phyloP scores from a whole-genome alignment of 1,140 invertebrate species.

The Pseudomyrmex dendroicus region DNA sequence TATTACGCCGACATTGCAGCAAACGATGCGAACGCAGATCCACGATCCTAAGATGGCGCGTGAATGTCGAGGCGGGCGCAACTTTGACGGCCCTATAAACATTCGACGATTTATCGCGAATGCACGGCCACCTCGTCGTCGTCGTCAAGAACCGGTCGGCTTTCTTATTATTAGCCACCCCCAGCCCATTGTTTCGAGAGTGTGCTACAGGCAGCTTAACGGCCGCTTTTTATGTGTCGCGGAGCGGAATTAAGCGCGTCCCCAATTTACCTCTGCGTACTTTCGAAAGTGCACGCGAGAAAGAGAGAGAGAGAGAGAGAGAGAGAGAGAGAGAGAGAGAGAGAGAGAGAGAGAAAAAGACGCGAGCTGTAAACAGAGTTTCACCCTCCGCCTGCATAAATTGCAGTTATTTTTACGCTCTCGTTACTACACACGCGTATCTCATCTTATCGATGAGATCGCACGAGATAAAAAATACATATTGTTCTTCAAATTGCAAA shows the following conservation, averaged over 20 bases:
- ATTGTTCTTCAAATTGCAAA: neutral
- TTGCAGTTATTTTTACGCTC: slow-evolving; percentile 47
- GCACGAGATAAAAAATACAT: slow-evolving; percentile 1
- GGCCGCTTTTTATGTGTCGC: slow-evolving; percentile 47
- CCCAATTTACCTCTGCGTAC: slow-evolving; percentile 50
- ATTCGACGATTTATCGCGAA: slow-evolving; percentile 44
- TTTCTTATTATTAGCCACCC: slow-evolving; percentile 41
- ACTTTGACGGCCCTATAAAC: slow-evolving; percentile 52
- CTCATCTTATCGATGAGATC: slow-evolving; percentile 24
- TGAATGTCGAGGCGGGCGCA: slow-evolving; percentile 19
- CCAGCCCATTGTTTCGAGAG: slow-evolving; percentile 18
- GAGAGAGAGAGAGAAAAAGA: neutral
- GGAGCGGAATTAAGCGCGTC: slow-evolving; percentile 47
- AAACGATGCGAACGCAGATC: neutral
- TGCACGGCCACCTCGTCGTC: slow-evolving; percentile 13
- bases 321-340: too few relatives aligned
- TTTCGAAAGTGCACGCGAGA: slow-evolving; percentile 19
- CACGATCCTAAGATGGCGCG: neutral
- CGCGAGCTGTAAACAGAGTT: slow-evolving; percentile 53
- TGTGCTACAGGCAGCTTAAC: slow-evolving; percentile 46
- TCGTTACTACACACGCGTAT: slow-evolving; percentile 16
- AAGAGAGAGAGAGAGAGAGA: too few relatives aligned
- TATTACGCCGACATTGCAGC: slow-evolving; percentile 28
- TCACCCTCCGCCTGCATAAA: slow-evolving; percentile 32
- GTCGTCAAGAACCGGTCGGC: neutral